Evolutionary conservation across 1,140 invertebrate species (phyloP).

Genomic region (Rhizoglyphus robini): DNA sequence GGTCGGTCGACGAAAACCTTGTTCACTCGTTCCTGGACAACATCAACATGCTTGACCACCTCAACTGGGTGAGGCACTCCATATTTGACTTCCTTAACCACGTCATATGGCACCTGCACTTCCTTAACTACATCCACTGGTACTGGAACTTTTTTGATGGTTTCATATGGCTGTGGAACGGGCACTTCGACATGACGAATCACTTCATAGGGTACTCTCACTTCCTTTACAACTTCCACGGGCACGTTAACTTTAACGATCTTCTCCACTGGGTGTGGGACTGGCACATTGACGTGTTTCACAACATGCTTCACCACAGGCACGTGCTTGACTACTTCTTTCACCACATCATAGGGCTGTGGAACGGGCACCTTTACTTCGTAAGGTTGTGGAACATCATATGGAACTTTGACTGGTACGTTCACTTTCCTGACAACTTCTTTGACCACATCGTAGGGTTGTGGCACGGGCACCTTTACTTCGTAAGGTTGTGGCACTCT

Average conservation of each 20-base stretch:
- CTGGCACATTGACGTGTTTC: not conserved
- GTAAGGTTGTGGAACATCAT: too few relatives aligned
- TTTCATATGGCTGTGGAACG: not conserved
- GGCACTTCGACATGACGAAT: not conserved
- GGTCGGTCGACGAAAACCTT: slow-evolving; percentile 13
- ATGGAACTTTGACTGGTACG: not conserved
- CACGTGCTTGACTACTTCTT: slow-evolving; percentile 13
- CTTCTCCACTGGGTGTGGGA: too few relatives aligned
- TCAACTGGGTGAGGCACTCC: slow-evolving; percentile 3
- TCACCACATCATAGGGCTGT: slow-evolving; percentile 13
- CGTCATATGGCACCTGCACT: not conserved
- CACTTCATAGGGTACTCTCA: not conserved
- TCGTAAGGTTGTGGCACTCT: slow-evolving; percentile 3
- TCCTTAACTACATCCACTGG: not conserved
- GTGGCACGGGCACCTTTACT: not conserved
- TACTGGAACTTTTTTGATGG: not conserved
- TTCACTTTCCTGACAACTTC: slow-evolving; percentile 10
- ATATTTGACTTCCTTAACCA: not conserved
- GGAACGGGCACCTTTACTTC: too few relatives aligned
- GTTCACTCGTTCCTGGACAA: slow-evolving; percentile 13
- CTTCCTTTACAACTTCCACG: not conserved
- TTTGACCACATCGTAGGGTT: slow-evolving; percentile 16
- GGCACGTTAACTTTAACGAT: too few relatives aligned
- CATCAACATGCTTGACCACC: slow-evolving; percentile 6
- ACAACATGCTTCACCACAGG: not conserved